phyloP scores from a whole-genome alignment of 2,113 vertebrate species.

The Syngnathoides biaculeatus region DNA sequence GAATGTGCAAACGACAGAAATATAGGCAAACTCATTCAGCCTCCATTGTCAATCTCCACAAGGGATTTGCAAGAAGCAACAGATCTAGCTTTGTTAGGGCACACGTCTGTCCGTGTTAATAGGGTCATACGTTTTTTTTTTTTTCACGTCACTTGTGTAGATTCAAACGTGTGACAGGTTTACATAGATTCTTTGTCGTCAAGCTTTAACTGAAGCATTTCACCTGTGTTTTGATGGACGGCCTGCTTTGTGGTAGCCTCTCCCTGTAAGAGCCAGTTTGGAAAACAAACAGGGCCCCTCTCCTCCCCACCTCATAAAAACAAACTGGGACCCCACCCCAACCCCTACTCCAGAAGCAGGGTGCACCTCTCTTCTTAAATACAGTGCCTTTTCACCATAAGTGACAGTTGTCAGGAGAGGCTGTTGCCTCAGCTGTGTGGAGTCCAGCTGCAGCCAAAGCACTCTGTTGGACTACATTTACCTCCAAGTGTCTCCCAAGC shows the following conservation, averaged over 20 bases:
- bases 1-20: conserved; percentile 61
- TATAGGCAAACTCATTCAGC: conserved; percentile 47
- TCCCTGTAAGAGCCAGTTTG: conserved; percentile 2
- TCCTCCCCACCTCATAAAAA: conserved; percentile 4
- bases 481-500: conserved; percentile 16
- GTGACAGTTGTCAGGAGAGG: conserved; percentile 53
- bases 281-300: conserved; percentile 6
- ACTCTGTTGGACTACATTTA: conserved; percentile 4
- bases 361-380: conserved; percentile 4
- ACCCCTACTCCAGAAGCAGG: background rate
- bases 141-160: conserved; percentile 17
- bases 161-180: background rate
- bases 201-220: conserved; percentile 33
- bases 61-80: conserved; percentile 50
- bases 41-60: conserved; percentile 43
- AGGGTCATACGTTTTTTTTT: conserved; percentile 10
- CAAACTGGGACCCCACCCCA: too few species aligned
- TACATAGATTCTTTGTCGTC: conserved; percentile 4
- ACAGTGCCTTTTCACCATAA: conserved; percentile 22
- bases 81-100: conserved; percentile 48
- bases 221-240: conserved; percentile 45
- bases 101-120: conserved; percentile 38
- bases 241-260: conserved; percentile 12
- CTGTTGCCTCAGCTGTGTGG: conserved; percentile 64
- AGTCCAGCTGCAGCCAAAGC: conserved; percentile 31